Percentiles rank a stretch among this genome's conserved stretches.
These are phyloP conservation scores for Acanthurus lineatus DNA, from an alignment of 2,797 vertebrate genomes.

Conservation along the genomic window DNA sequence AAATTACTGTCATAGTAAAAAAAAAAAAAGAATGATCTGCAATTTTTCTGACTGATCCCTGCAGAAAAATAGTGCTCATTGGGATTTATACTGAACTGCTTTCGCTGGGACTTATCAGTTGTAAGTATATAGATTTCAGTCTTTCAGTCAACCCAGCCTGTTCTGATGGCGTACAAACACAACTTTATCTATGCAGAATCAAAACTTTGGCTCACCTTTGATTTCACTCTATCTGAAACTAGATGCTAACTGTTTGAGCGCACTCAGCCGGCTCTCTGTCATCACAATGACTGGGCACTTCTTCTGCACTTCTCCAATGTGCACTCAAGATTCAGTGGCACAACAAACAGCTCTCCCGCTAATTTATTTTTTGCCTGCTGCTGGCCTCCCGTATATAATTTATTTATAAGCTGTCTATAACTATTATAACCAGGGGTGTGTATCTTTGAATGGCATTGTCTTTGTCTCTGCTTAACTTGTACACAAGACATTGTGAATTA, in stretches of 20 bases:
- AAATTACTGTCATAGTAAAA: slow-evolving; percentile 3
- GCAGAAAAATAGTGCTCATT: slow-evolving; percentile 37
- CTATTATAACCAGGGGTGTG: slow-evolving; percentile 2
- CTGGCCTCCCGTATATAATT: slow-evolving; percentile 8
- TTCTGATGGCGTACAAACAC: slow-evolving; percentile 48
- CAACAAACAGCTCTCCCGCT: slow-evolving; percentile 17
- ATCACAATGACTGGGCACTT: slow-evolving; percentile 35
- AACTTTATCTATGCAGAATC: slow-evolving; percentile 60
- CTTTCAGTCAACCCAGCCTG: slow-evolving; percentile 31
- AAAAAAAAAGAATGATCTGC: slow-evolving; percentile 13
- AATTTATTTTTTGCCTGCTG: slow-evolving; percentile 24
- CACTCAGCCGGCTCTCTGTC: slow-evolving; percentile 38
- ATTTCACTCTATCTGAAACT: slow-evolving; percentile 68
- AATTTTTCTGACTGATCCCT: slow-evolving; percentile 26
- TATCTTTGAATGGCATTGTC: slow-evolving; percentile 12
- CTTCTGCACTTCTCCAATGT: slow-evolving; percentile 28
- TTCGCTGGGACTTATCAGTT: slow-evolving; percentile 55
- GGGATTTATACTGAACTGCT: slow-evolving; percentile 40
- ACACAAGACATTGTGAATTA: neutral
- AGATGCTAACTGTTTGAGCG: slow-evolving; percentile 60
- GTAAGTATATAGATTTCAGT: slow-evolving; percentile 66
- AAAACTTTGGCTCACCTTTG: slow-evolving; percentile 57
- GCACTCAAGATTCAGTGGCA: slow-evolving; percentile 40
- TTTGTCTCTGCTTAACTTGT: slow-evolving; percentile 17
- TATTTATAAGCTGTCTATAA: slow-evolving; percentile 17